Conservation (phyloP, 2,113 vertebrate genomes). For the Cryptotis parvus region DNA sequence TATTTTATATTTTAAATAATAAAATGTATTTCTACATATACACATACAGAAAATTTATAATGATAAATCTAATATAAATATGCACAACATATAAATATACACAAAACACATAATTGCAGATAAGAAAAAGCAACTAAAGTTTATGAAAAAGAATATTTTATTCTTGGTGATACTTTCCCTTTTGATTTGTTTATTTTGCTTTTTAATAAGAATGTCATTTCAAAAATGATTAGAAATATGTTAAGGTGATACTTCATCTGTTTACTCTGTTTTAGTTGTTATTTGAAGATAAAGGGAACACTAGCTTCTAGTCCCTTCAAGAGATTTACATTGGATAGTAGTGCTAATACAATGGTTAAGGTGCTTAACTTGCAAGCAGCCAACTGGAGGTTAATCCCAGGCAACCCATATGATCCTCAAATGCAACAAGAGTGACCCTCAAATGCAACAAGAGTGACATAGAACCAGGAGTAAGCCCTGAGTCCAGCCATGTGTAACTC, state of each 20-base stretch:
- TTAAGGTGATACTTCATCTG: neutral
- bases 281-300: constrained; percentile 22
- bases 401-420: neutral
- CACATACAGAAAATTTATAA: neutral
- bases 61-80: neutral
- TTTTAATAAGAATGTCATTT: neutral
- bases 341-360: no score
- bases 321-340: neutral
- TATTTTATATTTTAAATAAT: no score
- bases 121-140: neutral
- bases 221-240: constrained; percentile 13
- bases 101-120: neutral
- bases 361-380: neutral
- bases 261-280: neutral
- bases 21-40: no score
- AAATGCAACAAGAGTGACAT: no score
- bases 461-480: no score
- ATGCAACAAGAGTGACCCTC: no score
- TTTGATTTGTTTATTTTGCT: neutral
- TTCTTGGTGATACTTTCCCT: neutral
- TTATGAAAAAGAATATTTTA: constrained; percentile 9
- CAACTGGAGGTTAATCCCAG: neutral
- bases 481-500: no score
- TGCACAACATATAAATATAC: neutral
- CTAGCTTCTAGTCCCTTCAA: neutral